Evolutionary conservation across 2,113 vertebrate species (phyloP), one percentile per base, ranked within the genome.

Genomic region (Amblyornis subalaris): DNA sequence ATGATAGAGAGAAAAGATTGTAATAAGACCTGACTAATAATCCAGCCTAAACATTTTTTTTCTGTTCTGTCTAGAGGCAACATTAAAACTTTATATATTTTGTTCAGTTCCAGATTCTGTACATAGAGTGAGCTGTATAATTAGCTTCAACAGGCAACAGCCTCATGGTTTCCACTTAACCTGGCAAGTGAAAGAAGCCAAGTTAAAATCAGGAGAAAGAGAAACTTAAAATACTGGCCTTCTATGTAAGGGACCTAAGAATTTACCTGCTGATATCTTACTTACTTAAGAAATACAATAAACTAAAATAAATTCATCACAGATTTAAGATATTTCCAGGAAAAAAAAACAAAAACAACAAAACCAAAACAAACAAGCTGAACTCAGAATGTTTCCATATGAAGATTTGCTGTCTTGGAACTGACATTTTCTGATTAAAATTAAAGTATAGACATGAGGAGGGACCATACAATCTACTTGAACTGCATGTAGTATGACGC

Each of bases 321-420:
- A 62, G 4, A 7, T 54, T 53, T 58, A 57, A 79, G 28, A 36
- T 2, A 31, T 35, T 66, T 66, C 18, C 23, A 25, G 12, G 17
- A 23, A 31, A 26, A 50, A 51, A 21, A 48, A 1, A 29, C n/a
- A 8, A 3, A 29, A 55, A 1, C 18, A 36, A 9, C 2, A 35
- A 58, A 33, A 5, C 2, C 3, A 8, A 40, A 54, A 24, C 38
- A 11, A 4, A 0, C 2, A 62, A 48, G 14, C 2, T 10, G 10
- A 26, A 3, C 2, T 44, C 29, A 48, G 16, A 57, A 57, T 44
- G 7, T 29, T 90, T 61, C 31, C 9, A 7, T 53, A 16, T 44
- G 53, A 76, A 77, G 16, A 33, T 47, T 53, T 88, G 1, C 4
- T 48, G 23, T 62, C 35, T 80, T 11, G 0, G 10, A 84, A 58